These are phyloP conservation scores for Merodon equestris DNA, from an alignment of 2,888 invertebrate genomes.

Conservation along the genomic window DNA sequence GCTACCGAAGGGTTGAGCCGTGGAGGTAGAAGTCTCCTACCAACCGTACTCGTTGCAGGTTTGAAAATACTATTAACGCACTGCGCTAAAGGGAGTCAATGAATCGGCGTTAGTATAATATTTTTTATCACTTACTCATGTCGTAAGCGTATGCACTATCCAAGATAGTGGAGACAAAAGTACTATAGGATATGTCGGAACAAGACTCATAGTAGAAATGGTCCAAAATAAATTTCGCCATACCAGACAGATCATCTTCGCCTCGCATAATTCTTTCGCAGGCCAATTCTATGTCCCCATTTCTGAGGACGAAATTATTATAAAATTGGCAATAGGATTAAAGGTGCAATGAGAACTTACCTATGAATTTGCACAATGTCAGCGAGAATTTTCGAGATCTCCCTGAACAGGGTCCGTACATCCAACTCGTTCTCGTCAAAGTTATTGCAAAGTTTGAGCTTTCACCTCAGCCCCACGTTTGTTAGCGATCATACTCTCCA, in stretches of 20 bases:
- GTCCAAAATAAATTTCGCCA: conserved; percentile 71
- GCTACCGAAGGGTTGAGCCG: conserved; percentile 80
- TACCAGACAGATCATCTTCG: conserved; percentile 72
- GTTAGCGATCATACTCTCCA: conserved; percentile 73
- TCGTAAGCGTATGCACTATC: conserved; percentile 69
- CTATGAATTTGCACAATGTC: conserved; percentile 75
- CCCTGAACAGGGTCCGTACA: conserved; percentile 75
- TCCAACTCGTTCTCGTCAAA: conserved; percentile 75
- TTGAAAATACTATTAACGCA: conserved; percentile 89
- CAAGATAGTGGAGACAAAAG: conserved; percentile 67
- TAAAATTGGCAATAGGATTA: background rate
- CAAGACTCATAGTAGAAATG: conserved; percentile 70
- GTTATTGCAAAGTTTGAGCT: conserved; percentile 74
- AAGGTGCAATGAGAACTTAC: conserved; percentile 66
- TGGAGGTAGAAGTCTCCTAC: conserved; percentile 86
- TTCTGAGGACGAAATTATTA: conserved; percentile 41
- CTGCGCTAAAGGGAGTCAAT: conserved; percentile 53
- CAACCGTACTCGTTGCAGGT: conserved; percentile 93
- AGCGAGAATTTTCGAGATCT: conserved; percentile 75
- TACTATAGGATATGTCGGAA: conserved; percentile 73
- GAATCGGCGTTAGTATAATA: too few species aligned
- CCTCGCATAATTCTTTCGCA: conserved; percentile 73
- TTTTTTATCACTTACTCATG: conserved; percentile 71
- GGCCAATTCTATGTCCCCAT: conserved; percentile 72
- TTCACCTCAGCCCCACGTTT: conserved; percentile 73